Conservation (phyloP, 1,140 invertebrate genomes). For the Temnothorax curvispinosus region DNA sequence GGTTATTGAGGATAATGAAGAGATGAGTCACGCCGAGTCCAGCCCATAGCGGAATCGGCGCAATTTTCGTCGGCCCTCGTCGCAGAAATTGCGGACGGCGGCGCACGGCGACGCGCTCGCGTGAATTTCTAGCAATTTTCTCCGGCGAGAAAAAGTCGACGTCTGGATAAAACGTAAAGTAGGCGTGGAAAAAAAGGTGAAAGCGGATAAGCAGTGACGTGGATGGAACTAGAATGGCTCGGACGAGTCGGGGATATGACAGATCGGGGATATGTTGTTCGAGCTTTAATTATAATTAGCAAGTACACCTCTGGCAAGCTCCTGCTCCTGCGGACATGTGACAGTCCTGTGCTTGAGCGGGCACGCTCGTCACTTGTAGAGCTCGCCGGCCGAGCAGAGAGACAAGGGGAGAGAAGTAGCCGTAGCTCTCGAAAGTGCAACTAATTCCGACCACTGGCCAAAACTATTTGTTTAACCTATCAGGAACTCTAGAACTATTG, state of each 20-base stretch:
- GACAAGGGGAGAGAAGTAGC: too few relatives aligned
- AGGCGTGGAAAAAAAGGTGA: constrained; percentile 54
- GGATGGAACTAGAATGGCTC: constrained; percentile 65
- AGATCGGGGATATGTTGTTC: constrained; percentile 69
- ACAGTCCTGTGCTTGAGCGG: too few relatives aligned
- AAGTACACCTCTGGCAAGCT: too few relatives aligned
- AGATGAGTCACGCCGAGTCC: constrained; percentile 33
- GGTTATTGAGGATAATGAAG: constrained; percentile 51
- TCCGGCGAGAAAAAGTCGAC: constrained; percentile 28
- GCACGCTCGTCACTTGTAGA: too few relatives aligned
- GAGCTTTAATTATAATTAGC: constrained; percentile 69
- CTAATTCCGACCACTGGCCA: too few relatives aligned
- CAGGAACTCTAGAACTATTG: too few relatives aligned
- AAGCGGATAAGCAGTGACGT: constrained; percentile 62
- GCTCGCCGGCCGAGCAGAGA: too few relatives aligned
- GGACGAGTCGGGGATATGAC: constrained; percentile 70
- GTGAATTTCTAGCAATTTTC: constrained; percentile 69
- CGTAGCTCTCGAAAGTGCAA: too few relatives aligned
- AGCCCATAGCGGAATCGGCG: constrained; percentile 25
- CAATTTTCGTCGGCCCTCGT: constrained; percentile 58
- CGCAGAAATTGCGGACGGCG: constrained; percentile 60
- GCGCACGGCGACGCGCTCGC: background rate
- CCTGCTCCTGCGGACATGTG: too few relatives aligned
- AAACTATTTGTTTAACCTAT: too few relatives aligned
- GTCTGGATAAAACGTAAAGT: constrained; percentile 66